phyloP scores from a whole-genome alignment of 2,113 vertebrate species.

The Bubo blakistoni region DNA sequence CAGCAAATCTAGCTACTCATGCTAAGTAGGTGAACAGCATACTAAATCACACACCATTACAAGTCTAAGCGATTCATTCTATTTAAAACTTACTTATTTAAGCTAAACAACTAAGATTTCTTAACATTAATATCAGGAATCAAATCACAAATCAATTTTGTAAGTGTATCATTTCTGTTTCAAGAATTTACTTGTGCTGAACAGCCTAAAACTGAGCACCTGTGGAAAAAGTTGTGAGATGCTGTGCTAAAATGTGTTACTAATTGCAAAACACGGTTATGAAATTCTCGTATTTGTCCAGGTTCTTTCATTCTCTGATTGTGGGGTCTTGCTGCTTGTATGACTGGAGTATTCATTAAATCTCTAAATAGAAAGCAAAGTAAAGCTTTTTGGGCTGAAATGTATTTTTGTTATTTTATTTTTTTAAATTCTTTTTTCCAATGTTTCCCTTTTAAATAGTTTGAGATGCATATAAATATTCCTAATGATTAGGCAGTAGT shows the following conservation, averaged over 20 bases:
- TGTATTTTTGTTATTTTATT: neutral
- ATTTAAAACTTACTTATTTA: no score
- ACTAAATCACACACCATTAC: no score
- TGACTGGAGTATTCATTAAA: neutral
- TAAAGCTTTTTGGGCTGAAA: neutral
- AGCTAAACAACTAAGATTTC: no score
- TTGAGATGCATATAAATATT: conserved; percentile 42
- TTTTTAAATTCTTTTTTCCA: neutral
- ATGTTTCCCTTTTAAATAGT: neutral
- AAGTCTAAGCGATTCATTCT: no score
- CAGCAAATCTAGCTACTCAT: no score
- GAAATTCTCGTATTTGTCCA: neutral
- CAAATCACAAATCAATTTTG: neutral
- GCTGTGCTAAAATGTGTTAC: neutral
- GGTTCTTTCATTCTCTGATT: neutral
- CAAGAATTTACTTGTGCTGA: neutral
- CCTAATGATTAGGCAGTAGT: conserved; percentile 17
- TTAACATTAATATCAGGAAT: neutral
- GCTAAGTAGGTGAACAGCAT: no score
- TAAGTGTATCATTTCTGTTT: neutral
- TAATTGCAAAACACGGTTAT: neutral
- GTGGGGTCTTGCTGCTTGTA: neutral
- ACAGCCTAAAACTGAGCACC: neutral
- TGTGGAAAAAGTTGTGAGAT: neutral
- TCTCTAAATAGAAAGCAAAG: conserved; percentile 31